Evolutionary conservation across 2,797 vertebrate species (phyloP).

Genomic region (Nyctalus aviator): DNA sequence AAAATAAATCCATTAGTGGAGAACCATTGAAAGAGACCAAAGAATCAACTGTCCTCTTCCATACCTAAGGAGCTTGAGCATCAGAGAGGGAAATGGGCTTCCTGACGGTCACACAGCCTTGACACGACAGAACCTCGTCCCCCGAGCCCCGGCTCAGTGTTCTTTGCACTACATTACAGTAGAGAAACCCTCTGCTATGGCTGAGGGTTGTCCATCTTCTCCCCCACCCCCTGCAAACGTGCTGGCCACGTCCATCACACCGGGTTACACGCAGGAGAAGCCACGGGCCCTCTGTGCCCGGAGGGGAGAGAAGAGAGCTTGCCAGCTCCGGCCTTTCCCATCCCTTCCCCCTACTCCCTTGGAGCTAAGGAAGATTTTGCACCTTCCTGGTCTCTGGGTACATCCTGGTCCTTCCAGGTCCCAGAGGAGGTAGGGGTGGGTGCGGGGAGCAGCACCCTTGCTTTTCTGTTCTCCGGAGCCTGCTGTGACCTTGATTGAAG

Average conservation of each 20-base stretch:
- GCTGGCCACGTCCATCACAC: rapidly evolving
- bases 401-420: not conserved
- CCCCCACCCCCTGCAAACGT: rapidly evolving
- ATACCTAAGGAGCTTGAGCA: not conserved
- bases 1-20: not conserved
- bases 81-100: conserved; percentile 21
- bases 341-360: not conserved
- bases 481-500: not conserved
- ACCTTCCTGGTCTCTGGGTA: not conserved
- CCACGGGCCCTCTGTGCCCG: not conserved
- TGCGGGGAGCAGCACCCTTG: not conserved
- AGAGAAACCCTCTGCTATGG: not conserved
- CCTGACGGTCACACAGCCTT: not conserved
- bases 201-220: not conserved
- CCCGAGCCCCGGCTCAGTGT: not conserved
- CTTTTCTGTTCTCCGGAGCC: not conserved
- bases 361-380: not conserved
- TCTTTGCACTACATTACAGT: not conserved
- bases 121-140: not conserved
- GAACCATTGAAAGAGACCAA: not conserved
- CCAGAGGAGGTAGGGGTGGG: not conserved
- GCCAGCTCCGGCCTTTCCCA: not conserved
- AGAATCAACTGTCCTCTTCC: not conserved
- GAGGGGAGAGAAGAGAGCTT: not conserved
- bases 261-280: not conserved